A percentile compares a stretch with the other conserved stretches of the same genome.
Conservation (phyloP, 2,113 vertebrate genomes). For the Indicator maculatus region DNA sequence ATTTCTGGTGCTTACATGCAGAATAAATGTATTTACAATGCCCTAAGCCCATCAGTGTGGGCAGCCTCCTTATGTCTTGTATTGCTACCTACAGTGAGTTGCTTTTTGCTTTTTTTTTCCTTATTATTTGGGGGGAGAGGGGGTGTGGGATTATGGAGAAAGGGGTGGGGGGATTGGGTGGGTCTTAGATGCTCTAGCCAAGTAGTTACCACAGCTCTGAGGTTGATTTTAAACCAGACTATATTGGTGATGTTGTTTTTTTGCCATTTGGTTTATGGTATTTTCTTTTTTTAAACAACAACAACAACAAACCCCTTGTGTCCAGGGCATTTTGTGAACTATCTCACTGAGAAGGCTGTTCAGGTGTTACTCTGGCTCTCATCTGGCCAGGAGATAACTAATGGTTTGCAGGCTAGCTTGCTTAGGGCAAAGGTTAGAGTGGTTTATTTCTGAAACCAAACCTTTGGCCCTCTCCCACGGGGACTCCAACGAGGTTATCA, state of each 20-base stretch:
- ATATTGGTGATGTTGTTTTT: background rate
- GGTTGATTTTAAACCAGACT: background rate
- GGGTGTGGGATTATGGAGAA: background rate
- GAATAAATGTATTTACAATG: slow-evolving; percentile 37
- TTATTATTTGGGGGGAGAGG: background rate
- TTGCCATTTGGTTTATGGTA: background rate
- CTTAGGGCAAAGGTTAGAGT: background rate
- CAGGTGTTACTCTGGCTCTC: background rate
- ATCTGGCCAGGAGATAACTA: background rate
- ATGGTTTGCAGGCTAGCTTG: background rate
- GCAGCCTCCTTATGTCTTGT: slow-evolving; percentile 32
- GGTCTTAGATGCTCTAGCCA: background rate
- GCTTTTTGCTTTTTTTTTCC: background rate
- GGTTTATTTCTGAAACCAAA: background rate
- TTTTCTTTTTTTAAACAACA: background rate
- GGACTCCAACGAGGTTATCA: background rate
- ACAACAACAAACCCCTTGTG: background rate
- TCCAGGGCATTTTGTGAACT: slow-evolving; percentile 7
- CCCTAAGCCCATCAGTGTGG: slow-evolving; percentile 14
- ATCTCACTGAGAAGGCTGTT: background rate
- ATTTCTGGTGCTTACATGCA: background rate
- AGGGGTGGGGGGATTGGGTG: background rate
- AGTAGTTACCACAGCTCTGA: slow-evolving; percentile 27
- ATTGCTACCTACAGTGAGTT: background rate
- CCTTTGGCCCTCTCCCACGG: background rate